phyloP scores from a whole-genome alignment of 1,140 invertebrate species.

The Drosophila willistoni region DNA sequence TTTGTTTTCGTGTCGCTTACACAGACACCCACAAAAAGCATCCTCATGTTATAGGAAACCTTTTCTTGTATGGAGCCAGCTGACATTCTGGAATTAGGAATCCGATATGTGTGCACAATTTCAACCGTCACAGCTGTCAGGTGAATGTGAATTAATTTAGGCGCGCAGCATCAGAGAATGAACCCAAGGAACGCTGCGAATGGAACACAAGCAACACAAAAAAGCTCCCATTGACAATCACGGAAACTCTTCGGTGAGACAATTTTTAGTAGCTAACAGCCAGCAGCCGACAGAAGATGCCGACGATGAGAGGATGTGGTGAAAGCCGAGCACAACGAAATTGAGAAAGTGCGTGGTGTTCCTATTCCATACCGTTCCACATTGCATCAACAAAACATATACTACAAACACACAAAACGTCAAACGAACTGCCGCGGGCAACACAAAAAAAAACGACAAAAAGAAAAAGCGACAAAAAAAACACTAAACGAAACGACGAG shows the following conservation, averaged over 20 bases:
- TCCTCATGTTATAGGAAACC: neutral
- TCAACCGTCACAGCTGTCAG: neutral
- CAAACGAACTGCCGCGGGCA: conserved; percentile 48
- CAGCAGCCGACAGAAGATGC: conserved; percentile 73
- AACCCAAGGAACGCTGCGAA: conserved; percentile 20
- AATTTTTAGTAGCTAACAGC: conserved; percentile 50
- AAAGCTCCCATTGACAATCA: conserved; percentile 21
- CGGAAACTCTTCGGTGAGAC: conserved; percentile 13
- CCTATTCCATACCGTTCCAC: conserved; percentile 55
- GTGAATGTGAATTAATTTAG: neutral
- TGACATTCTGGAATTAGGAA: neutral
- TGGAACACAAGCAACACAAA: conserved; percentile 27
- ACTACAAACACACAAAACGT: conserved; percentile 44
- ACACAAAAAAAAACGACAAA: conserved; percentile 26
- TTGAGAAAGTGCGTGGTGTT: conserved; percentile 61
- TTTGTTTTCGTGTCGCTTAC: conserved; percentile 35
- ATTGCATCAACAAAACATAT: conserved; percentile 58
- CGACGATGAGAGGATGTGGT: conserved; percentile 53
- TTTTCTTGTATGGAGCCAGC: neutral
- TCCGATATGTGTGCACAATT: neutral
- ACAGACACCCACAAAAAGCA: neutral
- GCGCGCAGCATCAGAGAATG: conserved; percentile 2
- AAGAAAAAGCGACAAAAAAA: conserved; percentile 6
- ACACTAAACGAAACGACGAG: conserved; percentile 4
- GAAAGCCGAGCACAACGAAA: conserved; percentile 40